These are phyloP conservation scores for Loris lydekkerianus DNA, from an alignment of 2,797 vertebrate species.

Conservation along the genomic window DNA sequence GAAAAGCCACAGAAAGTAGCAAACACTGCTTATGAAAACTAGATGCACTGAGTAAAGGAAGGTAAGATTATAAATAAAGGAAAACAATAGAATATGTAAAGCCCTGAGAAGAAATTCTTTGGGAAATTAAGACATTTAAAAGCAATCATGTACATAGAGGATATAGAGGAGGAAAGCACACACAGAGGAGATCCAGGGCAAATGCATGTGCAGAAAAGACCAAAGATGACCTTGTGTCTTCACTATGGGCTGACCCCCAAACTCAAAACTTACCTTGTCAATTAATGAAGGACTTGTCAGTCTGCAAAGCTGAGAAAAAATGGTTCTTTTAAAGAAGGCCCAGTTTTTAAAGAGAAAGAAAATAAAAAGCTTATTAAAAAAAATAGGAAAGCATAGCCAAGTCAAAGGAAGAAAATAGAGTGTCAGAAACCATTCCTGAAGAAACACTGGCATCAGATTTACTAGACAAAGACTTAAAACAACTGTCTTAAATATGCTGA, in stretches of 20 bases:
- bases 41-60: not conserved
- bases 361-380: not conserved
- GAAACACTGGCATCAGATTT: not conserved
- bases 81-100: not conserved
- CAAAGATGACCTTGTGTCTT: not conserved
- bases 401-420: not conserved
- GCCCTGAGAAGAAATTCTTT: not conserved
- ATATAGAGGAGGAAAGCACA: not conserved
- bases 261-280: not conserved
- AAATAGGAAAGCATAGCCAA: no score
- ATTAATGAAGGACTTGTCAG: not conserved
- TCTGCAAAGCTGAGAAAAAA: not conserved
- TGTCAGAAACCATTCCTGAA: not conserved
- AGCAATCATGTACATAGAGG: not conserved
- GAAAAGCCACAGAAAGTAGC: not conserved
- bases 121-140: not conserved
- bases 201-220: not conserved
- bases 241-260: not conserved
- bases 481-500: not conserved
- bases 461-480: not conserved
- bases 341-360: not conserved
- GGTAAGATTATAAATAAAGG: accelerated
- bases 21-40: not conserved
- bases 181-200: no score
- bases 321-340: not conserved